Conservation (phyloP, 1,140 invertebrate species). For the Subanguina moxae region DNA sequence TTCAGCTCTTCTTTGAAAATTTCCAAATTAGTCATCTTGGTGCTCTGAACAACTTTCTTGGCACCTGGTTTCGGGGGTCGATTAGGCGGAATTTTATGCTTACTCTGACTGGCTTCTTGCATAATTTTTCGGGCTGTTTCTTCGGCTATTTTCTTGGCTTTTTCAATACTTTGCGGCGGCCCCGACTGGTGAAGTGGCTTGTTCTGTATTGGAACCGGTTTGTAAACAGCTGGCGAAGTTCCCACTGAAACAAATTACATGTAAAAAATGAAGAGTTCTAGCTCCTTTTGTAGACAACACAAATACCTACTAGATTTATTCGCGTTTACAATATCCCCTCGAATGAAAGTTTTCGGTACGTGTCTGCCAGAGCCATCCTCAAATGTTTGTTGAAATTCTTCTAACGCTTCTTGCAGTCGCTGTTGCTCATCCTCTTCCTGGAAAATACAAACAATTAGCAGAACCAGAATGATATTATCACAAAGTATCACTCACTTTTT, state of each 20-base stretch:
- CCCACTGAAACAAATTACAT: no score
- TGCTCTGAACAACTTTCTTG: constrained; percentile 73
- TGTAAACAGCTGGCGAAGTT: constrained; percentile 33
- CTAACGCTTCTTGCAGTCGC: constrained; percentile 43
- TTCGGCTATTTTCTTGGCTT: constrained; percentile 46
- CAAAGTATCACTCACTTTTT: constrained; percentile 16
- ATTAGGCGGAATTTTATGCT: constrained; percentile 6
- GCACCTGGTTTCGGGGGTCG: constrained; percentile 51
- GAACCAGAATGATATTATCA: background rate
- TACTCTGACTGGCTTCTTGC: constrained; percentile 29
- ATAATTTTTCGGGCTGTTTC: constrained; percentile 52
- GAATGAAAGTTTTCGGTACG: constrained; percentile 48
- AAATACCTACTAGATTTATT: constrained; percentile 40
- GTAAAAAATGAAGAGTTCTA: no score
- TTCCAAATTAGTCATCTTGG: constrained; percentile 94
- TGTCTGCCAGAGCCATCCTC: constrained; percentile 25
- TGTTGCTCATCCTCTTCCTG: constrained; percentile 53
- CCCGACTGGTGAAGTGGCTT: background rate
- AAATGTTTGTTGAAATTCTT: constrained; percentile 48
- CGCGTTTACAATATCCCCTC: constrained; percentile 57
- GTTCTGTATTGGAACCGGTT: constrained; percentile 35
- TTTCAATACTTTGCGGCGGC: constrained; percentile 14
- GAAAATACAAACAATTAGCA: constrained; percentile 15
- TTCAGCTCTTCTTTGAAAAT: constrained; percentile 89
- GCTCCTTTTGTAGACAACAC: no score